Conservation (phyloP, 2,888 invertebrate genomes). For the Dasypolia templi region DNA sequence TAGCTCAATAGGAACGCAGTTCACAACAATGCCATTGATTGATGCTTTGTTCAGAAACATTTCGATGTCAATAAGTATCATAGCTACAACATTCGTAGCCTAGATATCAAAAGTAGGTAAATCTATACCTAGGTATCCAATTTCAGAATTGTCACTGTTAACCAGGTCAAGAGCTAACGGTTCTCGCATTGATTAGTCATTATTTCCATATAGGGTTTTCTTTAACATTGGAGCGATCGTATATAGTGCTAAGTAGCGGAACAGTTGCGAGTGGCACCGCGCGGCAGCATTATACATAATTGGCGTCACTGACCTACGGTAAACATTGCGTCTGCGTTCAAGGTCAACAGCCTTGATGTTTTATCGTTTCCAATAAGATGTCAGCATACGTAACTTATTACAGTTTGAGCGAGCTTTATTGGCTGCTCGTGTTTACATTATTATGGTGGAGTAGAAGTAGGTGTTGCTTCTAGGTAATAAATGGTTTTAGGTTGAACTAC, state of each 20-base stretch:
- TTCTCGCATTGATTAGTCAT: slow-evolving; percentile 56
- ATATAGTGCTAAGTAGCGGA: slow-evolving; percentile 54
- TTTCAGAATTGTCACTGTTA: slow-evolving; percentile 50
- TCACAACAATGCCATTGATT: slow-evolving; percentile 50
- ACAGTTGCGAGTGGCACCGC: slow-evolving; percentile 55
- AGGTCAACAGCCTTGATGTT: slow-evolving; percentile 69
- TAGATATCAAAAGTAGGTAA: slow-evolving; percentile 30
- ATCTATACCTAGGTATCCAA: slow-evolving; percentile 38
- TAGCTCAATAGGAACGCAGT: slow-evolving; percentile 38
- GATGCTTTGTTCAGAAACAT: slow-evolving; percentile 42
- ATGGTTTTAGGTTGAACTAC: slow-evolving; percentile 12
- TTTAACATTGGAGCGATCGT: slow-evolving; percentile 44
- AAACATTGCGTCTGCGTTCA: slow-evolving; percentile 70
- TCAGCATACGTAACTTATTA: slow-evolving; percentile 63
- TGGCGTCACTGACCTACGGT: slow-evolving; percentile 72
- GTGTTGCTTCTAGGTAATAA: slow-evolving; percentile 19
- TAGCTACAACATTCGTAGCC: slow-evolving; percentile 24
- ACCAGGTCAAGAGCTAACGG: slow-evolving; percentile 54
- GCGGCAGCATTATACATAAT: slow-evolving; percentile 62
- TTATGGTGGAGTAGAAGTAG: slow-evolving; percentile 21
- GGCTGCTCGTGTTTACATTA: slow-evolving; percentile 47
- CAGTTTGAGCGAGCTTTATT: slow-evolving; percentile 56
- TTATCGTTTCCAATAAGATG: slow-evolving; percentile 68
- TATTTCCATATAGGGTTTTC: slow-evolving; percentile 51
- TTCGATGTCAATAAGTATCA: slow-evolving; percentile 29